phyloP scores from a whole-genome alignment of 2,797 vertebrate genomes.

The Distichodus sexfasciatus region DNA sequence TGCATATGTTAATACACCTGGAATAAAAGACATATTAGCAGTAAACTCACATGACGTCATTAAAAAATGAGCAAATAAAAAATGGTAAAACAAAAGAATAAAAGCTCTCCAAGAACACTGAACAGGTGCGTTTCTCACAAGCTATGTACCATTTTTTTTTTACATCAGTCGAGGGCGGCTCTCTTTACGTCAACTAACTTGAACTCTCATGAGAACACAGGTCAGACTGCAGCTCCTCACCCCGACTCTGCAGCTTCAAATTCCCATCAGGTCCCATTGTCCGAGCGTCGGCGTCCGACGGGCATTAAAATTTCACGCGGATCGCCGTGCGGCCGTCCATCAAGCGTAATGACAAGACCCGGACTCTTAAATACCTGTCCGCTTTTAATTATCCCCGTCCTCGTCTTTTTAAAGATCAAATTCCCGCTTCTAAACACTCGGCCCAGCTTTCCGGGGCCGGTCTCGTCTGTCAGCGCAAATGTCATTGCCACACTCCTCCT shows the following conservation, averaged over 20 bases:
- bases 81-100: too few species aligned
- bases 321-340: constrained; percentile 70
- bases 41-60: too few species aligned
- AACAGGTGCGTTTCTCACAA: too few species aligned
- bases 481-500: constrained; percentile 90
- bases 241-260: too few species aligned
- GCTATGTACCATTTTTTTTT: too few species aligned
- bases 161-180: too few species aligned
- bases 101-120: too few species aligned
- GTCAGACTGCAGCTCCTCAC: too few species aligned
- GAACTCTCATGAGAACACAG: not conserved
- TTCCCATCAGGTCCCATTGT: constrained; percentile 33
- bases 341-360: constrained; percentile 82
- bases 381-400: constrained; percentile 88
- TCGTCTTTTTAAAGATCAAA: constrained; percentile 95
- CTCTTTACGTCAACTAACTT: not conserved
- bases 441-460: constrained; percentile 80
- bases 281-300: constrained; percentile 57
- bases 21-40: too few species aligned
- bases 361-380: constrained; percentile 84
- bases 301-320: constrained; percentile 83
- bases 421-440: constrained; percentile 85
- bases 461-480: constrained; percentile 96
- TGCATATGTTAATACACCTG: too few species aligned
- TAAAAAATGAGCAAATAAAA: too few species aligned